A percentile compares a stretch with the other conserved stretches of the same genome.
Conservation (phyloP, 1,140 invertebrate genomes). For the Panagrolaimus sp. region DNA sequence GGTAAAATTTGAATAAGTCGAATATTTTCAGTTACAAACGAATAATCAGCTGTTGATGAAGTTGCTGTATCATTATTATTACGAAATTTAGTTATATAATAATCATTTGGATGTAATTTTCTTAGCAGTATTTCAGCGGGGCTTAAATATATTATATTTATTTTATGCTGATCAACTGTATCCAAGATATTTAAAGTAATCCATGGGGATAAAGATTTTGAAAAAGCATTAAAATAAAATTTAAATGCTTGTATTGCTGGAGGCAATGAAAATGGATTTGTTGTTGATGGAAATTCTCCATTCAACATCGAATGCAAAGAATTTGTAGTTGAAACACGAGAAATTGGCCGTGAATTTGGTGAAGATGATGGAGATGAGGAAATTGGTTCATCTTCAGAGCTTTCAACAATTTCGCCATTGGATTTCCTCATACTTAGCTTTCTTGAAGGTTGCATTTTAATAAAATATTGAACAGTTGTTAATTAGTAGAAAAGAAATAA, state of each 20-base stretch:
- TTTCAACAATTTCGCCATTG: neutral
- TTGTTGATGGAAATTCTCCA: neutral
- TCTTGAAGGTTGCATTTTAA: no score
- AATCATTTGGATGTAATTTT: neutral
- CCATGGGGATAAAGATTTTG: neutral
- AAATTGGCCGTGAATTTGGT: neutral
- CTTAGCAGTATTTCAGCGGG: neutral
- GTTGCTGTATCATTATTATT: no score
- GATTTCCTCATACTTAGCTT: constrained; percentile 5
- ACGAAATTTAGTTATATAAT: neutral
- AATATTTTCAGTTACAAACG: no score
- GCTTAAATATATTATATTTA: no score
- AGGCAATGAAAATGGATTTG: neutral
- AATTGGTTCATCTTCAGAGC: neutral
- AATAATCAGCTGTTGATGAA: no score
- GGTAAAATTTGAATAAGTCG: no score
- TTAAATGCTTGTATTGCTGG: neutral
- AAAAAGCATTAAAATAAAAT: neutral
- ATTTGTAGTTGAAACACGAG: neutral
- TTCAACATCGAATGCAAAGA: neutral
- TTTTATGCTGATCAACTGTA: no score
- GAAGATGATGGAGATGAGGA: neutral
- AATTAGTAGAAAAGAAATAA: no score
- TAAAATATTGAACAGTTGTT: no score
- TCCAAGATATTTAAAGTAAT: neutral